Conservation (phyloP, 2,888 invertebrate species). For the Acrocyrtus sp. region DNA sequence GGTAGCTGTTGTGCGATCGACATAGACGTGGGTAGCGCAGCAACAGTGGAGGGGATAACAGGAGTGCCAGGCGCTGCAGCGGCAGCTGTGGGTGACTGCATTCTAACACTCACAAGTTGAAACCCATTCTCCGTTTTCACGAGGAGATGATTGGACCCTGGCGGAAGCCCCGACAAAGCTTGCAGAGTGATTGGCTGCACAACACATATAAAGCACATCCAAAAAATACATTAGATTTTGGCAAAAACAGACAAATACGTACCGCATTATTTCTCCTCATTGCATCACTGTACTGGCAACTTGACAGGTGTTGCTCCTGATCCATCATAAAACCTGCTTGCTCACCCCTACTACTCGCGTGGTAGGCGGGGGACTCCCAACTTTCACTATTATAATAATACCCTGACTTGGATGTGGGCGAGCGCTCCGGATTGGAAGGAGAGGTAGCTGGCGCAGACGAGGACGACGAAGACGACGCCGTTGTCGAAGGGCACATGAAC, state of each 20-base stretch:
- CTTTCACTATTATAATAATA: constrained; percentile 26
- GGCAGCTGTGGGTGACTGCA: constrained; percentile 74
- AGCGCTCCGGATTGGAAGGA: constrained; percentile 27
- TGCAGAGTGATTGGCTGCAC: constrained; percentile 85
- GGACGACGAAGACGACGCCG: constrained; percentile 13
- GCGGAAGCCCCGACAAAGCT: constrained; percentile 85
- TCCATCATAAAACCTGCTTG: constrained; percentile 20
- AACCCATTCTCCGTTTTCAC: constrained; percentile 97
- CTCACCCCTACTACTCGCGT: constrained; percentile 5
- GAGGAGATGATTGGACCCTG: constrained; percentile 80
- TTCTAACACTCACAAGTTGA: constrained; percentile 90
- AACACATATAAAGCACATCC: constrained; percentile 64
- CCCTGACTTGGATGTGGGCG: constrained; percentile 20
- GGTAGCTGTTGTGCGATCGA: constrained; percentile 59
- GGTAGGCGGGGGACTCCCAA: constrained; percentile 8
- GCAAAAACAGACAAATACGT: constrained; percentile 61
- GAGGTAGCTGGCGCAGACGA: neutral
- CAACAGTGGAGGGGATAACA: constrained; percentile 55
- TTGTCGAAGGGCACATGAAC: constrained; percentile 29
- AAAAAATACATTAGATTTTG: constrained; percentile 58
- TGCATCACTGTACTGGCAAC: constrained; percentile 57
- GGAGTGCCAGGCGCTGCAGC: constrained; percentile 66
- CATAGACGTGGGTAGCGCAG: constrained; percentile 56
- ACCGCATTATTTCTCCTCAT: constrained; percentile 62
- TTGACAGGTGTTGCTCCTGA: constrained; percentile 42